Base-by-base conservation (phyloP, 2,888 invertebrate genomes). In the Aleiodes testaceus region DNA sequence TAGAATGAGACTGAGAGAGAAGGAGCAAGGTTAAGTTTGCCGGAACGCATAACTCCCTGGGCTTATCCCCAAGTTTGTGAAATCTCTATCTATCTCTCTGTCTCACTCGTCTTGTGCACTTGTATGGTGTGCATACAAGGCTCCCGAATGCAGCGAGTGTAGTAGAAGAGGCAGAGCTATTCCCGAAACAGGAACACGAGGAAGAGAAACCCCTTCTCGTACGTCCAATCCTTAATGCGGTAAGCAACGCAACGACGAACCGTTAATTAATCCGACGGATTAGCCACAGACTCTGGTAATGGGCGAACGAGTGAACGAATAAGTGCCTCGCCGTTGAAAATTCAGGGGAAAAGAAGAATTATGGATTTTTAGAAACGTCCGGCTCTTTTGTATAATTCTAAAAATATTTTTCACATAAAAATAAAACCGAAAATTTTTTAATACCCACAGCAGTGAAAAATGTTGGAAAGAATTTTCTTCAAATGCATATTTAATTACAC, bases 61-160 rank as follows among this genome's bases (percentile, higher is more conserved):
- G 67, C 77, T 80, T 80, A 79, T 36, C 36, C 79, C 77, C 73
- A 77, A 81, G 78, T 81, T 81, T 76, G 69, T 74, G 78, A 81
- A 81, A 79, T 72, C 68, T 61, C 44, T 63, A 52, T 45, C 5
- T 68, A 30, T 20, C 66, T 36, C 64, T 50, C 20, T 64, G 16
- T 20, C 63, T 64, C 14, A 20, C 44, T 26, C 50, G 45, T 49
- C 50, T 45, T 30, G 66, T 55, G 30, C 20, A 47, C 11, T 18
- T 50, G 50, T 42, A 61, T 47, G 47, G 66, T 69, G 45, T 11
- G 52, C 61, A 18, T 42, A 52, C n/a, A 26, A n/a, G 11, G 22
- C 36, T 3, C n/a, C 11, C n/a, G n/a, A 3, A 9, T 16, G 26
- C 59, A 36, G 36, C 36, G 26, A 36, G 9, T 36, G 36, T 36